Conservation (phyloP, 2,888 invertebrate species). For the Cremastinae sp. region DNA sequence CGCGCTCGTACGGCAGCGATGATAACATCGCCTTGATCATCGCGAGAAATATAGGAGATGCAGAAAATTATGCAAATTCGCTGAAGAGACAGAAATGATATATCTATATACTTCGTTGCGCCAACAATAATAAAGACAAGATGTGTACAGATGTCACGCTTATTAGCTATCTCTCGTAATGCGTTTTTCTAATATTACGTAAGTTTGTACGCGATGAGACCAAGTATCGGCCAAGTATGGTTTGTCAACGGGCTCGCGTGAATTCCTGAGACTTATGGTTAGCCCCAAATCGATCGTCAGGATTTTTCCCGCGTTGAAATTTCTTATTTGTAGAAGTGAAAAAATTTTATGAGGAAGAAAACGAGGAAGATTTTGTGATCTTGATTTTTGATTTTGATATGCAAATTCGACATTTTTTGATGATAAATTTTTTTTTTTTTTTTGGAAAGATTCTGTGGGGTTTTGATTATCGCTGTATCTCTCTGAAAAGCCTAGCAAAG, state of each 20-base stretch:
- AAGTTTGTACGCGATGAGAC: slow-evolving; percentile 41
- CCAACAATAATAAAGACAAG: not conserved
- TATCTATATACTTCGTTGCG: not conserved
- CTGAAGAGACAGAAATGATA: not conserved
- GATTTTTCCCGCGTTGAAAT: too few species aligned
- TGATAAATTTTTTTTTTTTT: not conserved
- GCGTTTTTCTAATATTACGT: slow-evolving; percentile 43
- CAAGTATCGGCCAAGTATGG: slow-evolving; percentile 12
- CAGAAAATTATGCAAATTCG: slow-evolving; percentile 47
- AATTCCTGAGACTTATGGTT: slow-evolving; percentile 42
- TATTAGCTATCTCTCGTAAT: slow-evolving; percentile 55
- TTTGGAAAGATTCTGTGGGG: not conserved
- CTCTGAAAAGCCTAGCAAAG: slow-evolving; percentile 60
- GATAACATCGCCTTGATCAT: slow-evolving; percentile 40
- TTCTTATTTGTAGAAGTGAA: too few species aligned
- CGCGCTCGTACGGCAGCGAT: slow-evolving; percentile 8
- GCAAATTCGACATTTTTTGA: too few species aligned
- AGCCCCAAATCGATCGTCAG: slow-evolving; percentile 43
- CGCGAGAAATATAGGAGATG: not conserved
- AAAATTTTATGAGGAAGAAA: not conserved
- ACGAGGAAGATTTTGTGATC: too few species aligned
- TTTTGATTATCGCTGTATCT: not conserved
- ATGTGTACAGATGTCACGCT: slow-evolving; percentile 36
- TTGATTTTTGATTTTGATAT: too few species aligned
- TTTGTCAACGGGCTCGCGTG: slow-evolving; percentile 9